Conservation (phyloP, 2,888 invertebrate species). For the Octonoba sinensis region DNA sequence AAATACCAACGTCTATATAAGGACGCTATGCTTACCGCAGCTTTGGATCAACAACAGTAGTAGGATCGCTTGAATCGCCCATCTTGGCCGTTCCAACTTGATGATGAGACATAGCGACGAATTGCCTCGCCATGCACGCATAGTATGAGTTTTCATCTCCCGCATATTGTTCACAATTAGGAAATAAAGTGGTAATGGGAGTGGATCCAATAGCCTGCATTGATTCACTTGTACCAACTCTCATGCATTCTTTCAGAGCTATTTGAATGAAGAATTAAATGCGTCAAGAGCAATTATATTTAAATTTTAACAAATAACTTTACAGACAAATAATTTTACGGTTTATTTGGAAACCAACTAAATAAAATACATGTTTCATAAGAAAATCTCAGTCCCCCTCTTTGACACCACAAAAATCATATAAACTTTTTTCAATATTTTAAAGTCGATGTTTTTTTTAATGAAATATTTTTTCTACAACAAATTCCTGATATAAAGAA, state of each 20-base stretch:
- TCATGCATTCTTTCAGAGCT: slow-evolving; percentile 53
- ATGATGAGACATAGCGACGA: slow-evolving; percentile 72
- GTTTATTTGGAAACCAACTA: background rate
- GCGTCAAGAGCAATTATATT: background rate
- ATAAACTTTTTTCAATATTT: too few species aligned
- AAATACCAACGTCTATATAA: background rate
- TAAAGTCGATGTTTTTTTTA: too few species aligned
- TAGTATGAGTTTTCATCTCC: slow-evolving; percentile 49
- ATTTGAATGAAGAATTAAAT: background rate
- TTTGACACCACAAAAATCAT: too few species aligned
- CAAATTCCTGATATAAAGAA: too few species aligned
- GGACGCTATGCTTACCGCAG: slow-evolving; percentile 33
- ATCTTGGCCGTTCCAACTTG: slow-evolving; percentile 75
- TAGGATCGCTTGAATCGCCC: slow-evolving; percentile 70
- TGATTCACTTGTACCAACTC: slow-evolving; percentile 17
- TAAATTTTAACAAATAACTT: too few species aligned
- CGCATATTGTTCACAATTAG: slow-evolving; percentile 41
- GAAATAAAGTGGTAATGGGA: slow-evolving; percentile 47
- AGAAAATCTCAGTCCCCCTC: too few species aligned
- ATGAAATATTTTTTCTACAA: too few species aligned
- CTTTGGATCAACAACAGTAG: slow-evolving; percentile 73
- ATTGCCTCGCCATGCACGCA: slow-evolving; percentile 39
- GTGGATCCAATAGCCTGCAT: slow-evolving; percentile 30
- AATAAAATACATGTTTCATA: too few species aligned
- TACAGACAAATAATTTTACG: background rate